These are phyloP conservation scores for Furnarius figulus DNA, from an alignment of 2,113 vertebrate genomes.

Conservation along the genomic window DNA sequence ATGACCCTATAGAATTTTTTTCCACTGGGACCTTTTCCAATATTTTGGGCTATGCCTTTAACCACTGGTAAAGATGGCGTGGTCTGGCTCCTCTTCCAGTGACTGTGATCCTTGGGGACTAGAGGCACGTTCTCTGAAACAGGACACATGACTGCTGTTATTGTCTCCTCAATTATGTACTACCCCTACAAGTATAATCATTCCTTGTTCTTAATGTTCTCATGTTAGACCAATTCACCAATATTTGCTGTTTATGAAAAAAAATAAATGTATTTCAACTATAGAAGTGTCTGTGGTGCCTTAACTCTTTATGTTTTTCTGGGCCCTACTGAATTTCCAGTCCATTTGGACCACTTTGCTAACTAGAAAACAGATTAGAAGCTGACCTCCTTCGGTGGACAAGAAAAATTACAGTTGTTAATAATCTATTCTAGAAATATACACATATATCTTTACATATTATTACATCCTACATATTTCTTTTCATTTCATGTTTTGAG, in stretches of 20 bases:
- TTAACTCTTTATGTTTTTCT: neutral
- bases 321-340: neutral
- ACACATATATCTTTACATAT: neutral
- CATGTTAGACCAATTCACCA: neutral
- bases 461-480: neutral
- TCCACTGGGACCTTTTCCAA: neutral
- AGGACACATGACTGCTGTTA: rapidly evolving
- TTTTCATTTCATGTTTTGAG: neutral
- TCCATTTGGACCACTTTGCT: neutral
- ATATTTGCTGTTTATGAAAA: neutral
- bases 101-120: neutral
- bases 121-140: neutral
- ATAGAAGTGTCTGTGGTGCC: neutral
- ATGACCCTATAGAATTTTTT: neutral
- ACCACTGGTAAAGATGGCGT: neutral
- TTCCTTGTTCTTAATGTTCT: neutral
- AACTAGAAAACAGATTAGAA: neutral
- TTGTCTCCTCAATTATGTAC: neutral
- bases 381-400: neutral
- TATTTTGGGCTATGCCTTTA: neutral
- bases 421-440: neutral
- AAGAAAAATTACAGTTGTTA: neutral
- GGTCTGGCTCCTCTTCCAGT: neutral
- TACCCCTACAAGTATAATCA: neutral
- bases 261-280: neutral